Conservation (phyloP, 2,888 invertebrate genomes). For the Cabera pusaria region DNA sequence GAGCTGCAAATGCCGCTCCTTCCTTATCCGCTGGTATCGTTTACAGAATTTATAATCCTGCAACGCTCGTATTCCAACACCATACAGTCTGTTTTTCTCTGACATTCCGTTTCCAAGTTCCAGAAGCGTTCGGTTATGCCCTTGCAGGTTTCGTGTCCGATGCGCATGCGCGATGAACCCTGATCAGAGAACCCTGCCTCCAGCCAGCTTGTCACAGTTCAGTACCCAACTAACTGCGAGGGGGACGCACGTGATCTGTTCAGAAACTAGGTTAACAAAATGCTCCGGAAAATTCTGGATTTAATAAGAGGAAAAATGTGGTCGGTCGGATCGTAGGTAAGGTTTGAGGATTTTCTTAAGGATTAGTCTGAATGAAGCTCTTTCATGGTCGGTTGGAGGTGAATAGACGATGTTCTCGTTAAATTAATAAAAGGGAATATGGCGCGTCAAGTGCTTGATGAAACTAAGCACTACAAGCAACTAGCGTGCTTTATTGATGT, state of each 20-base stretch:
- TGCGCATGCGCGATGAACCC: conserved; percentile 38
- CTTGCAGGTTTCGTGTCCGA: conserved; percentile 20
- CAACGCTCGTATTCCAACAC: conserved; percentile 9
- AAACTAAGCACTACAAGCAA: too few relatives aligned
- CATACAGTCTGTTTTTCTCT: conserved; percentile 11
- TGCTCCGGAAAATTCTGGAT: conserved; percentile 26
- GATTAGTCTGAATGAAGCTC: conserved; percentile 14
- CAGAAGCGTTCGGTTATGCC: conserved; percentile 8
- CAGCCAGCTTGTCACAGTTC: conserved; percentile 21
- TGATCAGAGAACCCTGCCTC: conserved; percentile 18
- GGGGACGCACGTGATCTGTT: conserved; percentile 11
- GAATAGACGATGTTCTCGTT: conserved; percentile 11
- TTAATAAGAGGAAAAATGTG: conserved; percentile 23
- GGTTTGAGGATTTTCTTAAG: conserved; percentile 18
- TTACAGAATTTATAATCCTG: conserved; percentile 5
- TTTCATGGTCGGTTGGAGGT: conserved; percentile 12
- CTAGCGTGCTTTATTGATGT: too few relatives aligned
- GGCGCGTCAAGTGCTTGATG: conserved; percentile 1
- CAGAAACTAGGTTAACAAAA: conserved; percentile 23
- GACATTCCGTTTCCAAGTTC: conserved; percentile 2
- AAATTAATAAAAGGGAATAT: conserved; percentile 7
- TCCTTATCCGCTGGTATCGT: background rate
- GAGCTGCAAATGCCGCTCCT: conserved; percentile 5
- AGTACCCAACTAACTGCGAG: conserved; percentile 20
- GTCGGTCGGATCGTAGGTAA: conserved; percentile 16